Conservation (phyloP, 2,113 vertebrate genomes). For the Lagopus leucura region DNA sequence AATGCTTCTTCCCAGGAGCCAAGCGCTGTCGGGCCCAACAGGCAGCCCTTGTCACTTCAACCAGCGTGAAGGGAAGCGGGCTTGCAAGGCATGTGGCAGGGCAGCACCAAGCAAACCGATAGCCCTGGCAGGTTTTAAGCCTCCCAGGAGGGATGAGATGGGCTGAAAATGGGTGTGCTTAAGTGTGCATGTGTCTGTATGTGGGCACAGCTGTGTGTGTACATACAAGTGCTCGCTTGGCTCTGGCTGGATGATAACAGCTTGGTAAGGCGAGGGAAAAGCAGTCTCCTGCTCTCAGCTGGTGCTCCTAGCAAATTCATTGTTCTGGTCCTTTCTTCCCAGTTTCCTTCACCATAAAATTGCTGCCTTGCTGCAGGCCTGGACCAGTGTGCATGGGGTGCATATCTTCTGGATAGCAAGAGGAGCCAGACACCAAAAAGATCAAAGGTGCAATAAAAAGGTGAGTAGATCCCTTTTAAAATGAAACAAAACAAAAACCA, state of each 20-base stretch:
- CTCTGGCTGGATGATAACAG: background rate
- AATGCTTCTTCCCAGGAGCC: conserved; percentile 39
- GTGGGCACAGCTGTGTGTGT: rapidly evolving
- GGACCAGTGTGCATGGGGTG: background rate
- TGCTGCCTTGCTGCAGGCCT: rapidly evolving
- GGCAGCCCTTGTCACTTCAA: background rate
- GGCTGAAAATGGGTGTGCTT: background rate
- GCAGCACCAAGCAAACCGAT: background rate
- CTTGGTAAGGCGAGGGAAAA: background rate
- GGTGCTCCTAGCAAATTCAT: background rate
- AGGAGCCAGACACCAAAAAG: background rate
- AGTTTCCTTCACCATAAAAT: background rate
- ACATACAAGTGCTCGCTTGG: rapidly evolving
- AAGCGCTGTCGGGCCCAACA: background rate
- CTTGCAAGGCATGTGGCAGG: background rate
- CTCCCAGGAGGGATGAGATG: background rate
- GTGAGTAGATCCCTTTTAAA: background rate
- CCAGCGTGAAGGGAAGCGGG: background rate
- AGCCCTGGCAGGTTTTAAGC: background rate
- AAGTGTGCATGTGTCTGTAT: rapidly evolving
- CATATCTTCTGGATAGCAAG: background rate
- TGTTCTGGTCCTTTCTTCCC: background rate
- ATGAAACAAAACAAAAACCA: too few relatives aligned
- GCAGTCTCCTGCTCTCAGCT: background rate
- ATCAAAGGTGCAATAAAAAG: background rate